Evolutionary conservation across 2,113 vertebrate species (phyloP), one percentile per base, ranked within the genome.

Genomic region (Meriones unguiculatus): DNA sequence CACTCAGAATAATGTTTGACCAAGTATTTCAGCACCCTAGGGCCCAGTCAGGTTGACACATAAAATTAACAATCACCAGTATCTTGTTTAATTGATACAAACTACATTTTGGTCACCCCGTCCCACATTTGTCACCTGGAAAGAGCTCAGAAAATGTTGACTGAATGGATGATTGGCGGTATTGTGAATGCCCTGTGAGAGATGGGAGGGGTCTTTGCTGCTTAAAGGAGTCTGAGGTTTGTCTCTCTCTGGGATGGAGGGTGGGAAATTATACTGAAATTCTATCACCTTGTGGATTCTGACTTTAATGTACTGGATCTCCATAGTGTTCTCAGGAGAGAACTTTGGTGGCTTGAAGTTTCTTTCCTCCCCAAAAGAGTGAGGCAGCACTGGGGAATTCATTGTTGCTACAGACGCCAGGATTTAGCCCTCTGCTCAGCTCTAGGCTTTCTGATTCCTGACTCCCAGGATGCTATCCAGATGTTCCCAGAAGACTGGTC

Each of bases 81-180:
- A 54, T 32, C 52, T 24, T 90, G 75, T 89, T 85, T 57, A 88
- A 86, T 65, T 80, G 41, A 25, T 65, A 25, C 62, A 57, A 84
- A 90, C 54, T 82, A 50, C 69, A 94, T 91, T 91, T 96, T 86
- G 4, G 41, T 84, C n/a, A 84, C 64, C 62, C 80, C 50, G 38
- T 12, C 24, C 8, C 52, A n/a, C 57, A 59, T 75, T 72, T 52
- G 73, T 82, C 52, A 65, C 70, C 62, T 84, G 57, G 25, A 72
- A 96, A 91, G 67, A 93, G 73, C 72, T 91, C 73, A 73, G 84
- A 91, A 70, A 91, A 95, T 82, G 65, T 46, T 95, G 59, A 81
- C 75, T 93, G 78, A 94, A 76, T 75, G 67, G 90, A 76, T 76
- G 52, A 81, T 57, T 50, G 41, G 65, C 86, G 77, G 86, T 88